Evolutionary conservation across 2,888 invertebrate species (phyloP).

Genomic region (Synanthedon formicaeformis): DNA sequence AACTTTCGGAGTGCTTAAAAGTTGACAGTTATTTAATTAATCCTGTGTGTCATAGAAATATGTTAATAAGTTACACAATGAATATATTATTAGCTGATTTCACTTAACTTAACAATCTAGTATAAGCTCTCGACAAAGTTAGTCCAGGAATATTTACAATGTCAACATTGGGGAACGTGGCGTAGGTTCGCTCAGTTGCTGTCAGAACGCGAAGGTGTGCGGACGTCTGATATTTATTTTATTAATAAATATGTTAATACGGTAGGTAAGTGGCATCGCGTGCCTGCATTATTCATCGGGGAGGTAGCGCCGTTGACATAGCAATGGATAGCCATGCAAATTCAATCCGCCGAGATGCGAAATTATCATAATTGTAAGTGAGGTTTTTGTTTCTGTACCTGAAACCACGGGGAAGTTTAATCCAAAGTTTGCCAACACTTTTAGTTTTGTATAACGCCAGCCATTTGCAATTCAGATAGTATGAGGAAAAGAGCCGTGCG

Average conservation of each 20-base stretch:
- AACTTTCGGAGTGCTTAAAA: too few species aligned
- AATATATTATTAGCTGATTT: constrained; percentile 62
- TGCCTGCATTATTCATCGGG: constrained; percentile 62
- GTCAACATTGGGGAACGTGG: constrained; percentile 37
- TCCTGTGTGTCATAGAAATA: too few species aligned
- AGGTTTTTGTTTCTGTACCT: constrained; percentile 70
- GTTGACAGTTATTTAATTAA: too few species aligned
- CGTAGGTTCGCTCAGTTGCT: constrained; percentile 26
- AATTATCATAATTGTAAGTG: constrained; percentile 69
- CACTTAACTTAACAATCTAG: constrained; percentile 44
- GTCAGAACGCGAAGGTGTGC: constrained; percentile 24
- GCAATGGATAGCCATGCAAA: constrained; percentile 67
- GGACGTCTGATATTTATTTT: constrained; percentile 66
- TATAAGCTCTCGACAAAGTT: constrained; percentile 44
- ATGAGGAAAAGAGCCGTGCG: constrained; percentile 57
- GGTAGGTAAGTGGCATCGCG: constrained; percentile 58
- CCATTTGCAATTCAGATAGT: constrained; percentile 68
- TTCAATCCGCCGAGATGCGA: constrained; percentile 65
- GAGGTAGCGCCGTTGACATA: constrained; percentile 65
- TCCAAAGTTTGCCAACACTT: constrained; percentile 68
- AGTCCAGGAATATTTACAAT: constrained; percentile 28
- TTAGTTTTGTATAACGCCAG: constrained; percentile 64
- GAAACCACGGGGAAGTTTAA: constrained; percentile 51
- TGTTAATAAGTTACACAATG: constrained; percentile 26
- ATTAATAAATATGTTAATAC: constrained; percentile 71